Conservation (phyloP, 2,113 vertebrate species). For the Phalacrocorax aristotelis region DNA sequence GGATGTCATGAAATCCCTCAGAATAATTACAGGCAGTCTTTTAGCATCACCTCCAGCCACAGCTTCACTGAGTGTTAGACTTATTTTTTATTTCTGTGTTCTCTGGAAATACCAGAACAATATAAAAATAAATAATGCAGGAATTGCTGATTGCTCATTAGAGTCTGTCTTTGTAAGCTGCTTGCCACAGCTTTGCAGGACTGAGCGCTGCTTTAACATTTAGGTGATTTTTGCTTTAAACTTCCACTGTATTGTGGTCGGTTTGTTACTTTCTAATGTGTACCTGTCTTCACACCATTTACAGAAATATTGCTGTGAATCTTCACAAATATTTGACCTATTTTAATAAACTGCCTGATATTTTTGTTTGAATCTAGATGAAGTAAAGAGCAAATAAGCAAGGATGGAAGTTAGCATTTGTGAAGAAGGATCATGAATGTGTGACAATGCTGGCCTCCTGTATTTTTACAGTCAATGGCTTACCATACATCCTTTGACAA, state of each 20-base stretch:
- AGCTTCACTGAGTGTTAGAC: neutral
- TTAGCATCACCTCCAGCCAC: neutral
- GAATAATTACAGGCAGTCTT: neutral
- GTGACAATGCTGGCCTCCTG: neutral
- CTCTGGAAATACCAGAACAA: neutral
- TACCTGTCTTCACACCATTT: neutral
- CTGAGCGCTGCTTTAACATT: neutral
- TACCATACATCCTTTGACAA: neutral
- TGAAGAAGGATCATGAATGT: neutral
- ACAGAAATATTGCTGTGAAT: neutral
- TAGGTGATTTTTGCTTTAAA: neutral
- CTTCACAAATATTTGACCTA: neutral
- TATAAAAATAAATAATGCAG: conserved; percentile 1
- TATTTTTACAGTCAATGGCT: neutral
- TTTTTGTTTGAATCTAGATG: neutral
- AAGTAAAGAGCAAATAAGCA: neutral
- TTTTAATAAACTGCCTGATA: neutral
- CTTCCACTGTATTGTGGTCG: neutral
- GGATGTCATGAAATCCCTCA: neutral
- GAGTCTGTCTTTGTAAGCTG: neutral
- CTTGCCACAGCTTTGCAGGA: neutral
- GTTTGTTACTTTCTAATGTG: neutral
- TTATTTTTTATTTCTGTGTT: neutral
- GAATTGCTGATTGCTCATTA: neutral
- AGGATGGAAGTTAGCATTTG: neutral